Evolutionary conservation across 2,888 invertebrate genomes (phyloP).

Genomic region (Coelinius sp.): DNA sequence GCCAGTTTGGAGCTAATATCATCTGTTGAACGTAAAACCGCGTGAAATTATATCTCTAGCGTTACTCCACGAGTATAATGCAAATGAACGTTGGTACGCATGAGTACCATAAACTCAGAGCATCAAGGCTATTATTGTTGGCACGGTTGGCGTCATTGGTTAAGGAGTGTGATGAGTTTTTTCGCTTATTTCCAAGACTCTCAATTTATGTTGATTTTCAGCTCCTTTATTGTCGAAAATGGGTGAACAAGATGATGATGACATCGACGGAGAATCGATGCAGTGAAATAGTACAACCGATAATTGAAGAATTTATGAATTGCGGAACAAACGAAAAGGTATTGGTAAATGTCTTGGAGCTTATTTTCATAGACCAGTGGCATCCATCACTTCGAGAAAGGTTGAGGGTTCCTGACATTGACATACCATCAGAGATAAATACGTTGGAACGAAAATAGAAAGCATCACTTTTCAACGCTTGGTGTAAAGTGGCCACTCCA

Average conservation of each 20-base stretch:
- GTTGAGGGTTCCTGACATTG: conserved; percentile 39
- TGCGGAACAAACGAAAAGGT: neutral
- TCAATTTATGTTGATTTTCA: neutral
- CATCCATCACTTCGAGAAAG: conserved; percentile 3
- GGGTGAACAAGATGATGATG: too few relatives aligned
- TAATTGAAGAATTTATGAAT: too few relatives aligned
- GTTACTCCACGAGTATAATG: neutral
- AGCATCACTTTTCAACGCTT: neutral
- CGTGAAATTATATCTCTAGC: neutral
- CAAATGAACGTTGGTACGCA: too few relatives aligned
- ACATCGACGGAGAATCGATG: too few relatives aligned
- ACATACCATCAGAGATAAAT: conserved; percentile 27
- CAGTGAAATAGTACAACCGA: too few relatives aligned
- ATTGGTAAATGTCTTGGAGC: neutral
- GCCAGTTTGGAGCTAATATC: neutral
- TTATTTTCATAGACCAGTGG: neutral
- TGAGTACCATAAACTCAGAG: neutral
- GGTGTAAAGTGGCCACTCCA: neutral
- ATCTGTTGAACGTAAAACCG: neutral
- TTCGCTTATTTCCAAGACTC: neutral
- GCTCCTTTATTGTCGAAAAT: too few relatives aligned
- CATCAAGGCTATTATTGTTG: neutral
- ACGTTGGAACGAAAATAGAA: conserved; percentile 34
- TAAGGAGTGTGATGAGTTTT: neutral
- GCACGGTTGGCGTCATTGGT: neutral